Evolutionary conservation across 2,888 invertebrate species (phyloP).

Genomic region (Nymphalis c-album): DNA sequence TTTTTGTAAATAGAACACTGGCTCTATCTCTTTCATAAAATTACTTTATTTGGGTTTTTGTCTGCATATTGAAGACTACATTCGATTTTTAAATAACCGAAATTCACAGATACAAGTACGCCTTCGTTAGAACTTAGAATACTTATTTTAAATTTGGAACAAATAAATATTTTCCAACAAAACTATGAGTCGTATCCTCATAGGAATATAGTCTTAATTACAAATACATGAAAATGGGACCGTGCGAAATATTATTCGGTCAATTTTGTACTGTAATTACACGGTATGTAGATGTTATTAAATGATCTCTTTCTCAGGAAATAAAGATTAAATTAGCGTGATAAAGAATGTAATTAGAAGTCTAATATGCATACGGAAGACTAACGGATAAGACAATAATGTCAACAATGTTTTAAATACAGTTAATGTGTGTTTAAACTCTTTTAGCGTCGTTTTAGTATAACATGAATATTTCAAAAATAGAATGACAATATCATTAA

Average conservation of each 20-base stretch:
- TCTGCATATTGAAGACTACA: neutral
- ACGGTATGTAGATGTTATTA: conserved; percentile 16
- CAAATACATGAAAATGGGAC: conserved; percentile 14
- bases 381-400: conserved; percentile 23
- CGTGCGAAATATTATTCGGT: conserved; percentile 30
- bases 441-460: neutral
- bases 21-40: conserved; percentile 2
- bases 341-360: conserved; percentile 21
- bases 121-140: neutral
- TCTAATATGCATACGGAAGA: conserved; percentile 16
- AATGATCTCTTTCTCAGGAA: conserved; percentile 23
- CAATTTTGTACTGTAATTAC: conserved; percentile 23
- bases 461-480: neutral
- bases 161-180: neutral
- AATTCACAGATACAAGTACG: neutral
- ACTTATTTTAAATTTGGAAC: conserved; percentile 32
- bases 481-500: neutral
- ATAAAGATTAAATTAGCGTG: conserved; percentile 28
- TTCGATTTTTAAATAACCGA: conserved; percentile 2
- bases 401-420: conserved; percentile 18
- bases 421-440: conserved; percentile 9
- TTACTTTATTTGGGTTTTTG: neutral
- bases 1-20: neutral
- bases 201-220: neutral
- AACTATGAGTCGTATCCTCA: neutral